Evolutionary conservation across 2,113 vertebrate species (phyloP).

Genomic region (Empidonax alnorum): DNA sequence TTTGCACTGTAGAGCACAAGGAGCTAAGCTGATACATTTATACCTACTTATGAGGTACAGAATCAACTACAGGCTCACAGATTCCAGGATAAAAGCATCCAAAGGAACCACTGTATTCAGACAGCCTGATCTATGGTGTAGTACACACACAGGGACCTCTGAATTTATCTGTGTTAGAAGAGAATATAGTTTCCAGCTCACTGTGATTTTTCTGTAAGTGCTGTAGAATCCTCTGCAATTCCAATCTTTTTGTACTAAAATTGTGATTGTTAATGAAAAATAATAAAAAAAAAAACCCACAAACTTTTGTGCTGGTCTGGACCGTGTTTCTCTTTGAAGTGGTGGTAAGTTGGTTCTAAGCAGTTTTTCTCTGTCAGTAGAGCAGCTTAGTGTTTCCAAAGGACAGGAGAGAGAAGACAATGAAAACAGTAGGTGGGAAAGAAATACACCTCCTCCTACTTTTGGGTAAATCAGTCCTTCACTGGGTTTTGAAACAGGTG

Average conservation of each 20-base stretch:
- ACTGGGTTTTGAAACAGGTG: neutral
- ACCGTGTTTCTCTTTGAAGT: neutral
- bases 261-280: neutral
- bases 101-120: neutral
- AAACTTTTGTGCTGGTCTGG: neutral
- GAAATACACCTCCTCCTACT: neutral
- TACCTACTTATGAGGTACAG: neutral
- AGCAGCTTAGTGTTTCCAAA: neutral
- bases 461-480: neutral
- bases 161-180: neutral
- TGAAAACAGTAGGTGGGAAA: neutral
- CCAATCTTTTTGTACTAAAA: neutral
- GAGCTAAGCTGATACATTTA: neutral
- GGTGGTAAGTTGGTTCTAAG: neutral
- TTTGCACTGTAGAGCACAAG: neutral
- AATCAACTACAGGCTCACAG: neutral
- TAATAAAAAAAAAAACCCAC: too few relatives aligned
- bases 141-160: neutral
- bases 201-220: neutral
- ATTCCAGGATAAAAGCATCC: neutral
- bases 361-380: neutral
- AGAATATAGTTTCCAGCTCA: neutral
- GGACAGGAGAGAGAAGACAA: neutral
- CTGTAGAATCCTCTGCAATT: neutral
- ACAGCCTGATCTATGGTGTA: neutral